phyloP scores from a whole-genome alignment of 2,797 vertebrate genomes.

The Gallinago solitaria region DNA sequence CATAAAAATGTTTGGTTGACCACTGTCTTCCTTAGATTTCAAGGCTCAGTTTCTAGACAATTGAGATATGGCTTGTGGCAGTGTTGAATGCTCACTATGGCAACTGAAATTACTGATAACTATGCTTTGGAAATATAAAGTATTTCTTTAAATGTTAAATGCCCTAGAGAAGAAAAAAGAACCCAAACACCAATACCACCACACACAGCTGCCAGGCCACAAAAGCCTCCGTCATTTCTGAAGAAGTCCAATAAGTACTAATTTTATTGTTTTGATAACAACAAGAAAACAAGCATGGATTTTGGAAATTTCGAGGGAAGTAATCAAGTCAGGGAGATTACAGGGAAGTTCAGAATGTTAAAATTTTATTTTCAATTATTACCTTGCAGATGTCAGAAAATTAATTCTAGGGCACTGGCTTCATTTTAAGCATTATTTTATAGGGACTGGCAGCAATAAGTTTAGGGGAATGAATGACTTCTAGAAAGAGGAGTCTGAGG shows the following conservation, averaged over 20 bases:
- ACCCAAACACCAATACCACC: rapidly evolving
- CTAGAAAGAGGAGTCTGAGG: neutral
- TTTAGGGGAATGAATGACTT: neutral
- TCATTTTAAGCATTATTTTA: neutral
- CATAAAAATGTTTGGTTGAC: neutral
- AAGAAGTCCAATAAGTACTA: neutral
- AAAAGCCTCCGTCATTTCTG: neutral
- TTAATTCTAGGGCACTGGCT: neutral
- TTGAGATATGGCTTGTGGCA: neutral
- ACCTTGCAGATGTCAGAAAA: neutral
- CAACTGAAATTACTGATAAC: neutral
- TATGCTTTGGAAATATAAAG: neutral
- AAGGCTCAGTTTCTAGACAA: neutral
- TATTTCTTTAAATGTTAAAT: neutral
- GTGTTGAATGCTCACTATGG: neutral
- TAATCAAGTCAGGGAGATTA: neutral
- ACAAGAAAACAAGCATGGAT: neutral
- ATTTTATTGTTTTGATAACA: neutral
- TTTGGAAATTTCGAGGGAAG: neutral
- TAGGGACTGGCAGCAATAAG: neutral
- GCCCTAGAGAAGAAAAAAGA: rapidly evolving
- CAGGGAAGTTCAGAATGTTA: neutral
- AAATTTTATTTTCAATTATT: neutral
- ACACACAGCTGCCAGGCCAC: neutral
- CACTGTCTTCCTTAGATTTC: neutral